These are phyloP conservation scores for Calameuta pallipes DNA, from an alignment of 2,888 invertebrate genomes.

Conservation along the genomic window DNA sequence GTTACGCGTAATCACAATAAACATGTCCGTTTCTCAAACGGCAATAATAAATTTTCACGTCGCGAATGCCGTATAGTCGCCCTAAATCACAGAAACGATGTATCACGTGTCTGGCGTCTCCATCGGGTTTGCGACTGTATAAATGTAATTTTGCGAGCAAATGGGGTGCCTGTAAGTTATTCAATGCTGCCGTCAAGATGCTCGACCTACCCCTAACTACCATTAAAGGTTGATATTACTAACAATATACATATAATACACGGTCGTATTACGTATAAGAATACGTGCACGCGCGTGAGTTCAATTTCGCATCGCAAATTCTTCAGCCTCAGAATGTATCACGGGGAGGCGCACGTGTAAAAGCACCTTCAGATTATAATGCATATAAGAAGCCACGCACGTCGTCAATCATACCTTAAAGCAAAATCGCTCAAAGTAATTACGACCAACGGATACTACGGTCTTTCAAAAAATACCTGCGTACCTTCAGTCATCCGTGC, in stretches of 20 bases:
- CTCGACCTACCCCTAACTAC: background rate
- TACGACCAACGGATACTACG: background rate
- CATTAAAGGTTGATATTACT: background rate
- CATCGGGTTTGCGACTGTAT: conserved; percentile 26
- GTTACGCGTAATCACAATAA: conserved; percentile 37
- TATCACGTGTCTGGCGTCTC: conserved; percentile 31
- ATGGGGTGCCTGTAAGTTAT: conserved; percentile 26
- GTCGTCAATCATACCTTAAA: background rate
- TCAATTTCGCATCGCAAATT: too few species aligned
- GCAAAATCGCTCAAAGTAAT: background rate
- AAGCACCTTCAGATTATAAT: background rate
- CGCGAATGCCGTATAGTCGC: conserved; percentile 26
- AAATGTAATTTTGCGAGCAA: conserved; percentile 39
- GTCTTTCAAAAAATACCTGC: background rate
- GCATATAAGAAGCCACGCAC: background rate
- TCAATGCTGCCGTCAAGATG: background rate
- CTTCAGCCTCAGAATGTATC: background rate
- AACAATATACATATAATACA: background rate
- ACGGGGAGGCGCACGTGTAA: background rate
- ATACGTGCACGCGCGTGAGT: background rate
- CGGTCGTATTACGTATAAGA: background rate
- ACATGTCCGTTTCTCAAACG: conserved; percentile 36
- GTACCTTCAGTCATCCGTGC: background rate
- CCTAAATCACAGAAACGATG: conserved; percentile 44
- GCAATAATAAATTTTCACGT: conserved; percentile 43